Base-by-base conservation (phyloP, 2,888 invertebrate genomes). In the Sarcophaga subvicina region DNA sequence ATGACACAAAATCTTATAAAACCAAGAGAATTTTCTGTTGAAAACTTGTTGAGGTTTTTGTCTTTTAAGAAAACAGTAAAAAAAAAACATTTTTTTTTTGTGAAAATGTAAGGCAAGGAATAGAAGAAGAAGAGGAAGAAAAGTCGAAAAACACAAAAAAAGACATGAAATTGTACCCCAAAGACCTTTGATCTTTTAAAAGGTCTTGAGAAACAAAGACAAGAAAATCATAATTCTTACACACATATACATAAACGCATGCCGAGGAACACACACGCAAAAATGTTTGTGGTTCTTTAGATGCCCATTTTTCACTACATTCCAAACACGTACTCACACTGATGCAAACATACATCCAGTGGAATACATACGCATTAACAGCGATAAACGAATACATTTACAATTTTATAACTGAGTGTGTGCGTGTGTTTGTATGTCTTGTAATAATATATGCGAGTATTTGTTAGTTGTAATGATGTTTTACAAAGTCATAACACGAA, bases 401-500 rank as follows among this genome's bases (percentile, higher is more conserved):
- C 37, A 37, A 37, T 10, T 37, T 37, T 71, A 63, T 72, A 22
- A 22, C 22, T 22, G 22, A 22, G 22, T 22, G 37, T 22, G 14
- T 73, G 47, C 25, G 63, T 3, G n/a, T 60, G 22, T 66, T 37
- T 72, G 25, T 73, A 59, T 10, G 27, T 64, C 2, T 49, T 14
- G 17, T 17, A 2, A 14, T 54, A 14, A 54, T 63, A 49, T 25
- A 20, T 60, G 72, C 59, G n/a, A 27, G 10, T 49, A 62, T 72
- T 64, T 62, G 60, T 78, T 59, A 75, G 75, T 80, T 66, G 27
- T 60, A 70, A 83, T 66, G 49, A 81, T 87, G 83, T 87, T 87
- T 83, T 83, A 80, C 84, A 84, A 81, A 84, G 81, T 87, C 87
- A 82, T 84, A 82, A 87, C 84, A 87, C 81, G 81, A 84, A 87